Conservation (phyloP, 2,888 invertebrate species). For the Dasysyrphus albostriatus region DNA sequence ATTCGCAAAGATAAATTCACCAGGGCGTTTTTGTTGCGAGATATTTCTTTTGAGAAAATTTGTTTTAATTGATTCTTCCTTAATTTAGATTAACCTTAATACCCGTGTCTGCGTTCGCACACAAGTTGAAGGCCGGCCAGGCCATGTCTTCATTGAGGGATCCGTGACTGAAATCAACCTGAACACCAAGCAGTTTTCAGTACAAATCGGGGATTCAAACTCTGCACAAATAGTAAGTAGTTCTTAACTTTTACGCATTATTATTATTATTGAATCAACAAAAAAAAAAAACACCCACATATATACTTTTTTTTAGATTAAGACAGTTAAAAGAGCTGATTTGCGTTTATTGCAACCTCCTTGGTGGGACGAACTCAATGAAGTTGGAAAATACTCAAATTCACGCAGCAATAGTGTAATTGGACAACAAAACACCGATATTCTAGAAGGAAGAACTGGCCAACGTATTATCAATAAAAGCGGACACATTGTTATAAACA, state of each 20-base stretch:
- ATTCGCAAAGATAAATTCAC: no score
- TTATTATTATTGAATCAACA: background rate
- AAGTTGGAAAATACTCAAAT: slow-evolving; percentile 83
- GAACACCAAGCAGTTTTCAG: slow-evolving; percentile 88
- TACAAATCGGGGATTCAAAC: slow-evolving; percentile 84
- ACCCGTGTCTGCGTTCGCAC: slow-evolving; percentile 92
- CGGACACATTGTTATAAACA: slow-evolving; percentile 76
- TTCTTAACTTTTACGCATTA: background rate
- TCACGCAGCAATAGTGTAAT: slow-evolving; percentile 62
- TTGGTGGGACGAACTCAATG: slow-evolving; percentile 98
- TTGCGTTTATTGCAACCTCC: slow-evolving; percentile 95
- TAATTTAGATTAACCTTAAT: slow-evolving; percentile 88
- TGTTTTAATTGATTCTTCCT: background rate
- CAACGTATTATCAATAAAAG: slow-evolving; percentile 68
- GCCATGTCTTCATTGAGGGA: slow-evolving; percentile 93
- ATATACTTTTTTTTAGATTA: slow-evolving; percentile 77
- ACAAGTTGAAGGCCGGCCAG: slow-evolving; percentile 86
- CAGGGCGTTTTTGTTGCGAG: no score
- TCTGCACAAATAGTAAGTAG: slow-evolving; percentile 71
- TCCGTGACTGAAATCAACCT: slow-evolving; percentile 89
- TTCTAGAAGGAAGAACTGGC: slow-evolving; percentile 53
- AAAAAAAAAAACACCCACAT: background rate
- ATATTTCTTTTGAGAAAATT: no score
- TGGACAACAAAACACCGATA: slow-evolving; percentile 58
- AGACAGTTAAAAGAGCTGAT: slow-evolving; percentile 93